A percentile compares a stretch with the other conserved stretches of the same genome.
phyloP scores from a whole-genome alignment of 1,140 invertebrate species.

The Drosophila ficusphila region DNA sequence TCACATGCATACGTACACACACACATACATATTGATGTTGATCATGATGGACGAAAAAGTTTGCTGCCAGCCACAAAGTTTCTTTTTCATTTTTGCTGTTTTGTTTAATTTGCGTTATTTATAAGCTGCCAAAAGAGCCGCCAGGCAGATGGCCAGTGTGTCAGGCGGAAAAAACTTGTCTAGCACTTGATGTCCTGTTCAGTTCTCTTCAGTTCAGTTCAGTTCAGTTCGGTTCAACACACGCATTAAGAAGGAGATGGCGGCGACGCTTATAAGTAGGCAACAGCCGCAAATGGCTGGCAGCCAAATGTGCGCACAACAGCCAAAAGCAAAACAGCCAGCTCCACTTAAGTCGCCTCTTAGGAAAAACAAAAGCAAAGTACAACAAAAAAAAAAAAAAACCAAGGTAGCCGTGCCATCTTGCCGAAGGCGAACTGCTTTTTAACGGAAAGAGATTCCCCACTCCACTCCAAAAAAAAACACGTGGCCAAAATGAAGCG shows the following conservation, averaged over 20 bases:
- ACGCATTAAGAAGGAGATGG: slow-evolving; percentile 47
- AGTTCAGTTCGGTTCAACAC: slow-evolving; percentile 41
- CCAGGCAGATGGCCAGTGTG: slow-evolving; percentile 41
- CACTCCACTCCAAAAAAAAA: no score
- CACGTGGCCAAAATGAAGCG: slow-evolving; percentile 28
- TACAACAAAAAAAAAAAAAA: slow-evolving; percentile 67
- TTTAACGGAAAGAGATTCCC: no score
- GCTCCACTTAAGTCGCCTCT: slow-evolving; percentile 68
- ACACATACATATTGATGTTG: slow-evolving; percentile 57
- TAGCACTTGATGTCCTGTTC: slow-evolving; percentile 25
- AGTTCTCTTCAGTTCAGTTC: no score
- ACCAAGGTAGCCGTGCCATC: slow-evolving; percentile 39
- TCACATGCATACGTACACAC: slow-evolving; percentile 5
- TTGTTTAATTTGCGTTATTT: slow-evolving; percentile 77
- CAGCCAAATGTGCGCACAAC: slow-evolving; percentile 75
- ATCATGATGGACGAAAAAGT: slow-evolving; percentile 63
- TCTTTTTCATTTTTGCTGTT: slow-evolving; percentile 59
- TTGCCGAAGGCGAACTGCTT: no score
- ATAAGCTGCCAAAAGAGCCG: slow-evolving; percentile 64
- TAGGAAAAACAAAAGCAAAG: slow-evolving; percentile 69
- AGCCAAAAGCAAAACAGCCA: slow-evolving; percentile 69
- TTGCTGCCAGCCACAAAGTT: slow-evolving; percentile 58
- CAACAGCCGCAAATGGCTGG: slow-evolving; percentile 47
- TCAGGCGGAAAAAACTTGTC: slow-evolving; percentile 53
- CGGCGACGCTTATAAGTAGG: slow-evolving; percentile 44